Conservation (phyloP, 2,113 vertebrate species). For the Alosa alosa region DNA sequence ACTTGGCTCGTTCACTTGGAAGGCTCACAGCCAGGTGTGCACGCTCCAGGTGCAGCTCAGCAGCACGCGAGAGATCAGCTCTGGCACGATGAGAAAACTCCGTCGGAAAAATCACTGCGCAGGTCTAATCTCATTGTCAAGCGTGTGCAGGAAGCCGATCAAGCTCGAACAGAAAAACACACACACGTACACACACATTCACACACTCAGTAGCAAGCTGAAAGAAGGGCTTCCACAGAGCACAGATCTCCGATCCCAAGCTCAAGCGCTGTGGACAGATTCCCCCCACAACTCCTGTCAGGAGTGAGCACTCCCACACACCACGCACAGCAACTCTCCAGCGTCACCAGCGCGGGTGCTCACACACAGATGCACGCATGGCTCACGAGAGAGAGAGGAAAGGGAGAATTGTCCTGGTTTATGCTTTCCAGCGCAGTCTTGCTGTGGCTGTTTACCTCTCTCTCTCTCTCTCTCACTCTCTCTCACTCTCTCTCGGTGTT, state of each 20-base stretch:
- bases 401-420: background rate
- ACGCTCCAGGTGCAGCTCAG: background rate
- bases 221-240: background rate
- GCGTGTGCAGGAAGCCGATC: background rate
- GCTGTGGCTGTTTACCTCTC: slow-evolving; percentile 2
- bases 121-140: slow-evolving; percentile 13
- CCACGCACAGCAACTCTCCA: background rate
- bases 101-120: background rate
- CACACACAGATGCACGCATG: background rate
- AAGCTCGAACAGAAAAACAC: background rate
- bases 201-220: slow-evolving; percentile 1
- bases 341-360: background rate
- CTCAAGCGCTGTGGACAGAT: background rate
- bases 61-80: background rate
- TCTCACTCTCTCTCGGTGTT: background rate
- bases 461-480: background rate
- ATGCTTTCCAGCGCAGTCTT: background rate
- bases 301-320: slow-evolving; percentile 9
- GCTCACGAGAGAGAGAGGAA: background rate
- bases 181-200: slow-evolving; percentile 7
- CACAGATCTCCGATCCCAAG: background rate
- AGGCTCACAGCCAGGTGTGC: background rate
- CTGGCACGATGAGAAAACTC: background rate
- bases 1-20: background rate
- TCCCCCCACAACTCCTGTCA: background rate